Evolutionary conservation across 2,797 vertebrate genomes (phyloP).

Genomic region (Trichosurus vulpecula): DNA sequence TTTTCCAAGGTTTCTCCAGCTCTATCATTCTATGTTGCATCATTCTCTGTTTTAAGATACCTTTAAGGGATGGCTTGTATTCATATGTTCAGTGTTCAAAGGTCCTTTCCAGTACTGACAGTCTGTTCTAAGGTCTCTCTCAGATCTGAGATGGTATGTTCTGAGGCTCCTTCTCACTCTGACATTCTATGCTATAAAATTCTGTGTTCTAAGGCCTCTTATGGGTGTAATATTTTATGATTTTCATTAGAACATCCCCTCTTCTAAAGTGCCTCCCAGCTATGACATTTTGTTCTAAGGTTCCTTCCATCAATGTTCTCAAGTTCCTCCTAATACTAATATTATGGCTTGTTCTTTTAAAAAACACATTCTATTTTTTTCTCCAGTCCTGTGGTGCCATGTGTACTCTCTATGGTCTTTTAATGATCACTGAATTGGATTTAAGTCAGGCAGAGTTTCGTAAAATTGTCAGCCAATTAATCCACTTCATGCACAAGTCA

Average conservation of each 20-base stretch:
- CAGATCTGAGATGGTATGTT: not conserved
- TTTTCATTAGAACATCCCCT: not conserved
- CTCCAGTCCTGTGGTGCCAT: not conserved
- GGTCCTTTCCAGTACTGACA: not conserved
- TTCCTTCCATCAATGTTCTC: not conserved
- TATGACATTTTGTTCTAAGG: not conserved
- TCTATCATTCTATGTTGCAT: not conserved
- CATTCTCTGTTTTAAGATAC: not conserved
- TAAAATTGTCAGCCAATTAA: not conserved
- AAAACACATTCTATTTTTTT: not conserved
- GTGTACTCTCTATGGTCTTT: too few relatives aligned
- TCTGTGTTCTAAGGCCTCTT: not conserved
- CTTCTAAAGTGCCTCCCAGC: not conserved
- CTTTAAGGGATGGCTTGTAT: not conserved
- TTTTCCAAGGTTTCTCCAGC: not conserved
- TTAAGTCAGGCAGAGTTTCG: not conserved
- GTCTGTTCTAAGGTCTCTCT: not conserved
- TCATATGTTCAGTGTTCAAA: not conserved
- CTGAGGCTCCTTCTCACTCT: not conserved
- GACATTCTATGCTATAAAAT: not conserved
- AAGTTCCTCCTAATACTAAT: not conserved
- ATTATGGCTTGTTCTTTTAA: not conserved
- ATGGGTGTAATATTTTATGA: not conserved
- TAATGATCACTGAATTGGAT: not conserved
- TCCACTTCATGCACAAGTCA: too few relatives aligned